phyloP scores from a whole-genome alignment of 2,113 vertebrate genomes.

The Rhynchomys soricoides region DNA sequence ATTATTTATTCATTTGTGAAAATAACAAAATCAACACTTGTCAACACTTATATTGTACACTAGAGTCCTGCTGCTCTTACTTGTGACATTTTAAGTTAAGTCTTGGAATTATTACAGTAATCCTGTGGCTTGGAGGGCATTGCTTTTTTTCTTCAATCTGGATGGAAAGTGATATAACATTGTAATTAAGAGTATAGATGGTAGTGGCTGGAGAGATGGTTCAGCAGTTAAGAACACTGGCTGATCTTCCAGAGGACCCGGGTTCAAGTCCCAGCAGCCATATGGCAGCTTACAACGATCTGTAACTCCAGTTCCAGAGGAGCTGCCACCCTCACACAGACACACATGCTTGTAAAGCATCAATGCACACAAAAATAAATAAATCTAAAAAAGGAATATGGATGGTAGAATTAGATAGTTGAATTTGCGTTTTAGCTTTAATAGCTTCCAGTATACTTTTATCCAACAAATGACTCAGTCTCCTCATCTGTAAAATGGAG shows the following conservation, averaged over 20 bases:
- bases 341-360: too few relatives aligned
- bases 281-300: too few relatives aligned
- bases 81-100: not conserved
- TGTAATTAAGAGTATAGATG: not conserved
- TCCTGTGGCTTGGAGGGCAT: not conserved
- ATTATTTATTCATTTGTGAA: constrained; percentile 24
- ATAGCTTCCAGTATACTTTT: constrained; percentile 17
- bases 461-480: not conserved
- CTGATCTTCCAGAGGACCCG: too few relatives aligned
- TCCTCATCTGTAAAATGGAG: not conserved
- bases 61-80: not conserved
- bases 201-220: too few relatives aligned
- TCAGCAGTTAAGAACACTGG: too few relatives aligned
- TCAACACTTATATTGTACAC: not conserved
- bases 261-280: too few relatives aligned
- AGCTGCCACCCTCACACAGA: too few relatives aligned
- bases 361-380: not conserved
- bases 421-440: constrained; percentile 21
- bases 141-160: not conserved
- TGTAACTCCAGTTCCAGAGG: too few relatives aligned
- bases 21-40: not conserved
- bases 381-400: not conserved
- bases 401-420: not conserved
- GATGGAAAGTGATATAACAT: not conserved
- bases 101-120: constrained; percentile 18